Conservation (phyloP, 2,113 vertebrate genomes). For the Gasterosteus aculeatus region DNA sequence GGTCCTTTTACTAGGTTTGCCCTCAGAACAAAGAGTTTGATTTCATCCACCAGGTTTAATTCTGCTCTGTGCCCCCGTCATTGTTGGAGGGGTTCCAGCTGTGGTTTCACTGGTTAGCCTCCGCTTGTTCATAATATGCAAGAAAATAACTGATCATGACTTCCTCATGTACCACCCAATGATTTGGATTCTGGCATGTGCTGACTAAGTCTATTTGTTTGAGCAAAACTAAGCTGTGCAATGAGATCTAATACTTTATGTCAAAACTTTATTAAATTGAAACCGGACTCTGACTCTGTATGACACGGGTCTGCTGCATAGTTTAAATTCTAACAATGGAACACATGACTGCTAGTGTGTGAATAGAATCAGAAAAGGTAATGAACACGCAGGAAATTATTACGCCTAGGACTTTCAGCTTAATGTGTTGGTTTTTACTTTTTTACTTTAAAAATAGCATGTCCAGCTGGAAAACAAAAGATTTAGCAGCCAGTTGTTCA, state of each 20-base stretch:
- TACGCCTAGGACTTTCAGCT: not conserved
- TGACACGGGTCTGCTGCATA: not conserved
- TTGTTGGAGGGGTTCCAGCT: slow-evolving; percentile 40
- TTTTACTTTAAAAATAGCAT: no score
- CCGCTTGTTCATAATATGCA: slow-evolving; percentile 26
- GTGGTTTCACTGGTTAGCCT: slow-evolving; percentile 35
- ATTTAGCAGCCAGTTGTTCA: not conserved
- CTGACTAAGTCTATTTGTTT: slow-evolving; percentile 19
- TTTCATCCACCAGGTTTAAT: slow-evolving; percentile 50
- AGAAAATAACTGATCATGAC: slow-evolving; percentile 24
- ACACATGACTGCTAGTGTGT: not conserved
- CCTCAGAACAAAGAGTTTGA: slow-evolving; percentile 60
- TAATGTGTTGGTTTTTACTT: not conserved
- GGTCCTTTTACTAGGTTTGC: slow-evolving; percentile 39
- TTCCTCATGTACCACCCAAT: slow-evolving; percentile 31
- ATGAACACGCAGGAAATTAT: not conserved
- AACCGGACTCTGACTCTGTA: not conserved
- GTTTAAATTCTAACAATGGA: not conserved
- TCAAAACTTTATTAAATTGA: slow-evolving; percentile 1
- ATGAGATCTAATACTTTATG: slow-evolving; percentile 4
- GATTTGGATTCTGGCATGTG: slow-evolving; percentile 4
- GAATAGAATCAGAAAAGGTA: not conserved
- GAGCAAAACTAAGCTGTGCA: slow-evolving; percentile 17
- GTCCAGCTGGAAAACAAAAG: not conserved
- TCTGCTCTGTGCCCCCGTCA: slow-evolving; percentile 7